These are phyloP conservation scores for Antheraea pernyi DNA, from an alignment of 1,140 invertebrate genomes.

Conservation along the genomic window DNA sequence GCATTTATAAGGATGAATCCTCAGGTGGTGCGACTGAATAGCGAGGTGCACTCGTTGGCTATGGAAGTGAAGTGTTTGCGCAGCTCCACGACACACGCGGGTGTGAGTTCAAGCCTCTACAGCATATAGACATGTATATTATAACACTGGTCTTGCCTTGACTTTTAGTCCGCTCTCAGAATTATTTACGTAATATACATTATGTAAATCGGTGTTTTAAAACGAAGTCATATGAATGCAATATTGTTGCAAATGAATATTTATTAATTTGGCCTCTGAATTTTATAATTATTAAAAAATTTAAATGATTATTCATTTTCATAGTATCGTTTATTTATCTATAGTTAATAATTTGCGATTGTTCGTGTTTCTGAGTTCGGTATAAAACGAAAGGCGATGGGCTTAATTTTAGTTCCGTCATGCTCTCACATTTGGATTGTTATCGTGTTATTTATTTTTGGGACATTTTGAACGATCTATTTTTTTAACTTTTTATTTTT, in stretches of 20 bases:
- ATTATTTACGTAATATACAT: background rate
- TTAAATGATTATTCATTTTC: too few species aligned
- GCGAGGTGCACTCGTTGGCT: slow-evolving; percentile 62
- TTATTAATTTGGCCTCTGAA: too few species aligned
- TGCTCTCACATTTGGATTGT: background rate
- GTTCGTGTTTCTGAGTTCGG: background rate
- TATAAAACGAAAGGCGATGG: background rate
- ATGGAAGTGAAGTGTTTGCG: slow-evolving; percentile 61
- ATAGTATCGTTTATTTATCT: too few species aligned
- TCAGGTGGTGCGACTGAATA: slow-evolving; percentile 66
- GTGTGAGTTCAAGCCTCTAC: slow-evolving; percentile 70
- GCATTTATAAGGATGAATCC: background rate
- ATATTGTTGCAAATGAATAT: too few species aligned
- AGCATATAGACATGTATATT: slow-evolving; percentile 49
- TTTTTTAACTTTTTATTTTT: too few species aligned
- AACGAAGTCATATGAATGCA: background rate
- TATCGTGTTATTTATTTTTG: background rate
- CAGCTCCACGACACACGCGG: slow-evolving; percentile 37
- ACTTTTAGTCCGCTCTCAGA: background rate
- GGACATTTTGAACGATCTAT: background rate
- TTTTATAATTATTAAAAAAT: too few species aligned
- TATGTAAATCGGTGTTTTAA: background rate
- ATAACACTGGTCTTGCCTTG: background rate
- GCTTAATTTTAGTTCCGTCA: background rate
- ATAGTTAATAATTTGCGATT: too few species aligned